phyloP scores from a whole-genome alignment of 2,113 vertebrate genomes.

The Leuciscus idus region DNA sequence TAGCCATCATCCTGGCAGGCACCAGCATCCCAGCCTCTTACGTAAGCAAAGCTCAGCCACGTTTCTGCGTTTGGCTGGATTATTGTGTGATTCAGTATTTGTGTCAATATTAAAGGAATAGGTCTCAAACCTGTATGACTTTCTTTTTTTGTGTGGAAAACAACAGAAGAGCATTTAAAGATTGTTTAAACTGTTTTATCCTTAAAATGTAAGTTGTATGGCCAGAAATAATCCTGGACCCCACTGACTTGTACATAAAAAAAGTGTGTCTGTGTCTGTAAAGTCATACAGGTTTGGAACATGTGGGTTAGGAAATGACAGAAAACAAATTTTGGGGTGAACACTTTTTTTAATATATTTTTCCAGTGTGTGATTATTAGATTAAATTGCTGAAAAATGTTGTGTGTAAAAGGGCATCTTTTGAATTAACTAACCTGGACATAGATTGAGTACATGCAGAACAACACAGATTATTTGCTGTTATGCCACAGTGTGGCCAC shows the following conservation, averaged over 20 bases:
- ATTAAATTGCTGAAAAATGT: no score
- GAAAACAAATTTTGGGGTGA: no score
- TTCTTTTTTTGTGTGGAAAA: neutral
- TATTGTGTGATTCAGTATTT: neutral
- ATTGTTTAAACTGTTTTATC: neutral
- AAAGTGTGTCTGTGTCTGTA: neutral
- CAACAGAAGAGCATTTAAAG: neutral
- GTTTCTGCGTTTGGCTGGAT: neutral
- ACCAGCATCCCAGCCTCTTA: conserved; percentile 78
- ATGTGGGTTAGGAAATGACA: no score
- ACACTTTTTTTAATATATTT: no score
- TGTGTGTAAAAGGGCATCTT: no score
- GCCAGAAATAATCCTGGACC: neutral
- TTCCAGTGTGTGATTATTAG: no score
- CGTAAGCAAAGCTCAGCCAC: conserved; percentile 61
- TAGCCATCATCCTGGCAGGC: conserved; percentile 79
- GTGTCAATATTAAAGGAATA: neutral
- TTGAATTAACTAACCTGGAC: no score
- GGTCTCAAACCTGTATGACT: neutral
- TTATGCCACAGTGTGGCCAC: neutral
- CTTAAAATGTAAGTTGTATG: neutral
- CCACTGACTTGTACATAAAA: neutral
- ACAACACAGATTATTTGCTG: neutral
- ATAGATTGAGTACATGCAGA: neutral
- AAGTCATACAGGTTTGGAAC: neutral